Percentiles rank a stretch among this genome's conserved stretches.
Evolutionary conservation across 2,888 invertebrate genomes (phyloP).

Genomic region (Helicoverpa assulta): DNA sequence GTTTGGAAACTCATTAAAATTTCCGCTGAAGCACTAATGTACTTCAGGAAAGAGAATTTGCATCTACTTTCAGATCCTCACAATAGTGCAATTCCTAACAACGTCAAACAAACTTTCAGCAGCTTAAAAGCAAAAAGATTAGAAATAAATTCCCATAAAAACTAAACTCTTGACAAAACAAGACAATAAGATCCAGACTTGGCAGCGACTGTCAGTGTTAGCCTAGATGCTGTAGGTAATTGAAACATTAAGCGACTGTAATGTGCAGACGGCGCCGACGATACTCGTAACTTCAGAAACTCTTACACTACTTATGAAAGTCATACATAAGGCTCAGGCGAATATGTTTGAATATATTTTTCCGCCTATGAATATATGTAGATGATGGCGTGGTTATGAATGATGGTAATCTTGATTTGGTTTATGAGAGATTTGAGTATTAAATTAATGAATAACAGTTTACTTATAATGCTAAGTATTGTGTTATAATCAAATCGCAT

Average conservation of each 20-base stretch:
- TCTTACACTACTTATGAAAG: constrained; percentile 24
- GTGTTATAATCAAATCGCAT: no score
- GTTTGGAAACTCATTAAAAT: constrained; percentile 7
- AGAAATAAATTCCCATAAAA: not conserved
- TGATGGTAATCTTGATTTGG: not conserved
- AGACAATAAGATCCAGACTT: constrained; percentile 23
- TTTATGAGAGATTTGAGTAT: not conserved
- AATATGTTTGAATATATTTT: constrained; percentile 1
- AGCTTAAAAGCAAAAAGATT: not conserved
- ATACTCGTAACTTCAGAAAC: constrained; percentile 11
- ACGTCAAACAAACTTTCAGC: no score
- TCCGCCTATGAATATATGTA: not conserved
- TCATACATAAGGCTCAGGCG: constrained; percentile 2
- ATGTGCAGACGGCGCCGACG: constrained; percentile 14
- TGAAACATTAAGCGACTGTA: constrained; percentile 37
- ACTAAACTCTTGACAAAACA: constrained; percentile 13
- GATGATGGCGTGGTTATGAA: not conserved
- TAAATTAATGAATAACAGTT: not conserved
- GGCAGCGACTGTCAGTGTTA: constrained; percentile 21
- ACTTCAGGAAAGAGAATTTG: not conserved
- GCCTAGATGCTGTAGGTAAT: constrained; percentile 28
- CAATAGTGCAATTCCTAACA: not conserved
- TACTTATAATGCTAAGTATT: no score
- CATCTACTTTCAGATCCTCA: not conserved
- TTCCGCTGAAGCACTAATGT: constrained; percentile 1